Evolutionary conservation across 2,113 vertebrate species (phyloP).

Genomic region (Ptilonorhynchus violaceus): DNA sequence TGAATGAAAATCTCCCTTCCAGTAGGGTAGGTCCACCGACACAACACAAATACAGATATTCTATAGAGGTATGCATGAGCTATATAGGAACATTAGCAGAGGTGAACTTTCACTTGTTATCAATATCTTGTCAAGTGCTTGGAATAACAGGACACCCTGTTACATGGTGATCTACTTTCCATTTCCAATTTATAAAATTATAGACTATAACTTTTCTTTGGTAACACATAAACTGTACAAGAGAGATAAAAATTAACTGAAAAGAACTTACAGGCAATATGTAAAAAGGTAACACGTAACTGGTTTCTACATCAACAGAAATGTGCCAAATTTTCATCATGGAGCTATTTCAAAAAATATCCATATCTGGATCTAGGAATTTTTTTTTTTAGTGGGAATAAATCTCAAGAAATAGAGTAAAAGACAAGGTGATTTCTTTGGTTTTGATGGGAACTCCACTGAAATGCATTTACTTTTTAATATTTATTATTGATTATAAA

Average conservation of each 20-base stretch:
- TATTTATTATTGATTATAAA: neutral
- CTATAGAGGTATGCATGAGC: accelerated
- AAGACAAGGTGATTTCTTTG: neutral
- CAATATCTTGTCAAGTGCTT: neutral
- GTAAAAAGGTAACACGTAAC: neutral
- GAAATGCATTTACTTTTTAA: neutral
- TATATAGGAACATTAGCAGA: neutral
- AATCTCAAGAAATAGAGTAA: neutral
- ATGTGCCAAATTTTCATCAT: neutral
- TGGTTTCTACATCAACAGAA: neutral
- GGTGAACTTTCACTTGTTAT: neutral
- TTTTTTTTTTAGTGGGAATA: neutral
- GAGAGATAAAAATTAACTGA: neutral
- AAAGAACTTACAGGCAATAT: neutral
- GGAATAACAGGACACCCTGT: neutral
- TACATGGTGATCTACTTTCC: neutral
- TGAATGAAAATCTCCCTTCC: neutral
- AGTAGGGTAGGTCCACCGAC: neutral
- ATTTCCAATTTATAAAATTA: neutral
- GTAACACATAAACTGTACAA: neutral
- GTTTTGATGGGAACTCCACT: neutral
- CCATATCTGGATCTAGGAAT: neutral
- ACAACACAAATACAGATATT: neutral
- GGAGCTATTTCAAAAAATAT: neutral
- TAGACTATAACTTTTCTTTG: neutral